Base-by-base conservation (phyloP, 1,140 invertebrate genomes). In the Asbolus verrucosus region DNA sequence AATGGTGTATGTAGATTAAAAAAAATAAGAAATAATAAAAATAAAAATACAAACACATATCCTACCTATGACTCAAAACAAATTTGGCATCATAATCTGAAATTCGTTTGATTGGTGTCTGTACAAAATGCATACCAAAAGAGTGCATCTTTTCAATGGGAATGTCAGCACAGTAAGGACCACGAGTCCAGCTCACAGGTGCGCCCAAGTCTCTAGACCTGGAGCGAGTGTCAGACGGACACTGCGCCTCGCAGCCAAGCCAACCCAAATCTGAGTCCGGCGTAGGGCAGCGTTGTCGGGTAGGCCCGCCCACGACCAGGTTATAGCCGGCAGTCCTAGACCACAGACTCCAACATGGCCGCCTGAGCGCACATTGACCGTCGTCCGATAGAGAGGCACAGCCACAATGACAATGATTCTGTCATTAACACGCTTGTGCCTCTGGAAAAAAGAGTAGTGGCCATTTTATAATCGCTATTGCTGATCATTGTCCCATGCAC, bases 231-330 rank as follows among this genome's bases (percentile, higher is more conserved):
- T 41, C 38, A 27, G 36, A 65, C 38, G 62, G 69, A 68, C 69
- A 73, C 63, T 46, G 65, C 60, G 67, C 60, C 69, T 67, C 69
- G 38, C 43, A 60, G 91, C 87, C 92, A 94, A 78, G 94, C 91
- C 76, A 71, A 65, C 65, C 61, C 69, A 66, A 65, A 66, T 61
- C 54, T 60, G 70, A 62, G 38, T 71, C 43, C 65, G 65, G 62
- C 19, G 67, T 41, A 19, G 43, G 69, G 69, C 69, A 65, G 60
- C 60, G 60, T 63, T 41, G 63, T 54, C 31, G 75, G 43, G 65
- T 43, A 70, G 67, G 60, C 43, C 65, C 63, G 30, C 46, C 61
- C 68, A 65, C 72, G 75, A 73, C 73, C 75, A 75, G 75, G 75
- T 75, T 78, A 74, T 77, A 78, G 76, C 76, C 75, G 67, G 75